phyloP scores from a whole-genome alignment of 1,140 invertebrate genomes.

The Drosophila leontia region DNA sequence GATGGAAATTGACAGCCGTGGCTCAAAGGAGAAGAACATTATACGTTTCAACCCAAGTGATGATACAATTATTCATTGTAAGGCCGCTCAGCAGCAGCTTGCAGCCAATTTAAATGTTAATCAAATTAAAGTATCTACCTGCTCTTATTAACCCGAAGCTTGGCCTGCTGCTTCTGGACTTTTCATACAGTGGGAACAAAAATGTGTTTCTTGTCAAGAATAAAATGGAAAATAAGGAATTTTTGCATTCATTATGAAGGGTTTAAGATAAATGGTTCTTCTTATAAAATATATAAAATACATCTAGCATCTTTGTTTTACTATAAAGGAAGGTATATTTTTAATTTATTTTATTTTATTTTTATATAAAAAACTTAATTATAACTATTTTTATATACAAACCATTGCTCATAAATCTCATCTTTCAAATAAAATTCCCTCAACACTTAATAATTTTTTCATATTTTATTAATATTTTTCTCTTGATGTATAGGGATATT shows the following conservation, averaged over 20 bases:
- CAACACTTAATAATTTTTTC: neutral
- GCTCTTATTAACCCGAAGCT: constrained; percentile 55
- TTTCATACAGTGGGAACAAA: constrained; percentile 6
- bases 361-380: too few relatives aligned
- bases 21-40: neutral
- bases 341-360: too few relatives aligned
- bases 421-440: too few relatives aligned
- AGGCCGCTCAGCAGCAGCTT: constrained; percentile 33
- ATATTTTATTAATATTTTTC: neutral
- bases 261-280: too few relatives aligned
- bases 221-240: neutral
- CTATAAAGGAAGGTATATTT: too few relatives aligned
- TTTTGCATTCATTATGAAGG: too few relatives aligned
- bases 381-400: too few relatives aligned
- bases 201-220: neutral
- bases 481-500: constrained; percentile 27
- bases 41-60: constrained; percentile 13
- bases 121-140: constrained; percentile 70
- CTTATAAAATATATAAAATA: too few relatives aligned
- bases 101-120: constrained; percentile 72
- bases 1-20: constrained; percentile 54
- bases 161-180: neutral
- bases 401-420: too few relatives aligned
- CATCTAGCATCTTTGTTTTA: too few relatives aligned
- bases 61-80: constrained; percentile 51